Conservation (phyloP, 2,797 vertebrate species). For the Cyprinodon diabolis region DNA sequence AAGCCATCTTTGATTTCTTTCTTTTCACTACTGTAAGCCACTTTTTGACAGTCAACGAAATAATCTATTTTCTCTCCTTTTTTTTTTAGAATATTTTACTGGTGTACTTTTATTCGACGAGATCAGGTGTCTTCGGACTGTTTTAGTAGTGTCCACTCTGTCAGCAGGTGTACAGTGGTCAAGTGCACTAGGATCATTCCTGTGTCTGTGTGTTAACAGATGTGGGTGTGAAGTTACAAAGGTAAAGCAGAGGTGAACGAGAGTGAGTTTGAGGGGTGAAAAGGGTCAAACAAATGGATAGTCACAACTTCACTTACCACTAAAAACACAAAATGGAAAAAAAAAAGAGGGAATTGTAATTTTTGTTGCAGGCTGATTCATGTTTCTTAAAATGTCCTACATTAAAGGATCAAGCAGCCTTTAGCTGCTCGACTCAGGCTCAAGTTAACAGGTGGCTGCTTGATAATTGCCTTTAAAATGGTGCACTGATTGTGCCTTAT, state of each 20-base stretch:
- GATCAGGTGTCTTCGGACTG: neutral
- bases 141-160: neutral
- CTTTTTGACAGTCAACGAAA: neutral
- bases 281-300: constrained; percentile 40
- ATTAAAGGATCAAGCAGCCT: too few species aligned
- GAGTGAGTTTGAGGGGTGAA: constrained; percentile 14
- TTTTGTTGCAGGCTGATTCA: neutral
- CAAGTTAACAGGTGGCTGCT: neutral
- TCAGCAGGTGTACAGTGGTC: constrained; percentile 22
- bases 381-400: neutral
- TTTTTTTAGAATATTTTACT: neutral
- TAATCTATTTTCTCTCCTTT: neutral
- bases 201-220: constrained; percentile 47
- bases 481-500: constrained; percentile 30
- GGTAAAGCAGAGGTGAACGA: constrained; percentile 26
- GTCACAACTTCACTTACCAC: neutral
- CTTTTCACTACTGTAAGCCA: neutral
- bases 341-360: neutral
- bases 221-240: constrained; percentile 52
- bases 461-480: constrained; percentile 34
- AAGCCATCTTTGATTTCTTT: neutral
- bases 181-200: constrained; percentile 29
- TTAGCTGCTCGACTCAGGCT: neutral
- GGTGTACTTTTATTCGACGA: neutral
- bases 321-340: neutral